These are phyloP conservation scores for Helicoverpa zea DNA, from an alignment of 1,140 invertebrate genomes.

Conservation along the genomic window DNA sequence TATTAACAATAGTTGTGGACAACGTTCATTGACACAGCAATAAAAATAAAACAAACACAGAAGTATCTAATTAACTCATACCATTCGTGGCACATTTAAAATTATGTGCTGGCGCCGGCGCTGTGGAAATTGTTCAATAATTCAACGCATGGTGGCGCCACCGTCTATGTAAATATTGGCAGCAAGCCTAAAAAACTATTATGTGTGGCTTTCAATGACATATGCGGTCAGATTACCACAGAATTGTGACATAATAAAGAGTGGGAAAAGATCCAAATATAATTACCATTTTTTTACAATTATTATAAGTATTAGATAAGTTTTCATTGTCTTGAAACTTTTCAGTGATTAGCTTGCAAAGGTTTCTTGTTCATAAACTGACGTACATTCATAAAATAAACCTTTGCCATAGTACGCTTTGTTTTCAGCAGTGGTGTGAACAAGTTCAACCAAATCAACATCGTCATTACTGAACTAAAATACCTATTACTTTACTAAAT, in stretches of 20 bases:
- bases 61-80: conserved; percentile 9
- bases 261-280: background rate
- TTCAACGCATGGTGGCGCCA: conserved; percentile 25
- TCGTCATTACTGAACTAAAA: no score
- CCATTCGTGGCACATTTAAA: conserved; percentile 7
- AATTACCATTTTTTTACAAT: background rate
- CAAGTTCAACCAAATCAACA: no score
- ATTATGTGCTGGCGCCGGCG: conserved; percentile 22
- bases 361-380: no score
- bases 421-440: no score
- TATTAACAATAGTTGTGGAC: no score
- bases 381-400: no score
- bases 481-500: no score
- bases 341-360: no score
- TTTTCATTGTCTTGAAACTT: no score
- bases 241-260: conserved; percentile 1
- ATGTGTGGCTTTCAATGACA: background rate
- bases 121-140: conserved; percentile 19
- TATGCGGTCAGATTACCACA: conserved; percentile 3
- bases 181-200: conserved; percentile 45
- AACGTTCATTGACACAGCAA: background rate
- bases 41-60: conserved; percentile 18
- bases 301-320: no score
- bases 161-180: conserved; percentile 42
- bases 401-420: no score